phyloP scores from a whole-genome alignment of 2,113 vertebrate species.

The Gasterosteus nipponicus region DNA sequence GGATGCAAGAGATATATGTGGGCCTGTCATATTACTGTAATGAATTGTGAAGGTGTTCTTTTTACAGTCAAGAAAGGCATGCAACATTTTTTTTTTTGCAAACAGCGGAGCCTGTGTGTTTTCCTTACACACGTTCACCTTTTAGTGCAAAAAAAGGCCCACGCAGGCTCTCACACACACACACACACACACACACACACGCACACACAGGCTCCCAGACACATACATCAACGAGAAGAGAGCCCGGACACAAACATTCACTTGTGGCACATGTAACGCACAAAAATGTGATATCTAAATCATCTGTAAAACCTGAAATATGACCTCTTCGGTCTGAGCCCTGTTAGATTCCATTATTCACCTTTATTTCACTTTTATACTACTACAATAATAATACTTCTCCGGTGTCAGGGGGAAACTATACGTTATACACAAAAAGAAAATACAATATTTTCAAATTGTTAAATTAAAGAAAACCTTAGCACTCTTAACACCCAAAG shows the following conservation, averaged over 20 bases:
- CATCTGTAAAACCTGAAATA: slow-evolving; percentile 40
- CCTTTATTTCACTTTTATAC: slow-evolving; percentile 47
- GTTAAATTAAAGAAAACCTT: no score
- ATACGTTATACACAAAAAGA: no score
- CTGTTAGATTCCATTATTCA: slow-evolving; percentile 53
- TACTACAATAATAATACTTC: no score
- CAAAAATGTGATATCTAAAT: slow-evolving; percentile 27
- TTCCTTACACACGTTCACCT: background rate
- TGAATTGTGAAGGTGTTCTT: background rate
- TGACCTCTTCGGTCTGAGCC: slow-evolving; percentile 37
- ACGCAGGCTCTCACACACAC: slow-evolving; percentile 1
- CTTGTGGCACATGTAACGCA: background rate
- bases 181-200: slow-evolving; percentile 1
- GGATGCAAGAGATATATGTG: background rate
- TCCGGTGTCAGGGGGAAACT: no score
- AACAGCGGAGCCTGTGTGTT: background rate
- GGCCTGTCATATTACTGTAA: no score
- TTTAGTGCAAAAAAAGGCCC: background rate
- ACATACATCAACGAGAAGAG: background rate
- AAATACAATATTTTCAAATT: no score
- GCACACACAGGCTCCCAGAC: background rate
- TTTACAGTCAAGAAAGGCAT: background rate
- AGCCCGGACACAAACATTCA: background rate
- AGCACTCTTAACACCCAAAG: no score
- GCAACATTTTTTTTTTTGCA: background rate